Percentiles rank a stretch among this genome's conserved stretches.
These are phyloP conservation scores for Takifugu bimaculatus DNA, from an alignment of 2,113 vertebrate genomes.

Conservation along the genomic window DNA sequence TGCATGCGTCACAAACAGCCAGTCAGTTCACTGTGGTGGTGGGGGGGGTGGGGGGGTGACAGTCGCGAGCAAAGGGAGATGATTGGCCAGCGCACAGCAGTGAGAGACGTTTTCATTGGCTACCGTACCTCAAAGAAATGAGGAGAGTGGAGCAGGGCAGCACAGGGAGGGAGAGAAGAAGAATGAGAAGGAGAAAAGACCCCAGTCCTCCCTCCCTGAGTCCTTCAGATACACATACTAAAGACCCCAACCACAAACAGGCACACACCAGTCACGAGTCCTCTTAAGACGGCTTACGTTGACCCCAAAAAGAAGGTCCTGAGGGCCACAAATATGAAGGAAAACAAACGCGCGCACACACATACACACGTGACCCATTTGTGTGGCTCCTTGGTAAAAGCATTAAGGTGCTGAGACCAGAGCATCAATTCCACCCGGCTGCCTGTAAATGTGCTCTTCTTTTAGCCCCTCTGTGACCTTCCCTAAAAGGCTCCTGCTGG, in stretches of 20 bases:
- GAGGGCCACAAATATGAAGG: conserved; percentile 1
- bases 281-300: too few species aligned
- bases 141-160: conserved; percentile 65
- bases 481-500: conserved; percentile 48
- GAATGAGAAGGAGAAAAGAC: conserved; percentile 22
- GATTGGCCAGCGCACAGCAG: conserved; percentile 47
- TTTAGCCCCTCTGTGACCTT: conserved; percentile 48
- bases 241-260: conserved; percentile 18
- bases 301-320: too few species aligned
- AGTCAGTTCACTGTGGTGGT: conserved; percentile 31
- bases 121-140: conserved; percentile 71
- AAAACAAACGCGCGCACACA: conserved; percentile 11
- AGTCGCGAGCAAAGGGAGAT: conserved; percentile 27
- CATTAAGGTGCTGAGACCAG: conserved; percentile 10
- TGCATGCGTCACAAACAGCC: conserved; percentile 64
- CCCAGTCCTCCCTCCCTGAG: conserved; percentile 8
- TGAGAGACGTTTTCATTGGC: conserved; percentile 53
- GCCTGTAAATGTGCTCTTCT: conserved; percentile 37
- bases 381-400: conserved; percentile 1
- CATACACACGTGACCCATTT: conserved; percentile 6
- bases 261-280: not conserved
- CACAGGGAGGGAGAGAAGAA: conserved; percentile 53
- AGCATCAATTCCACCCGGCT: conserved; percentile 36
- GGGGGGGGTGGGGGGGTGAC: conserved; percentile 1
- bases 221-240: conserved; percentile 15